Evolutionary conservation across 2,888 invertebrate species (phyloP), one percentile per base, ranked within the genome.

Genomic region (Campopleginae sp.): DNA sequence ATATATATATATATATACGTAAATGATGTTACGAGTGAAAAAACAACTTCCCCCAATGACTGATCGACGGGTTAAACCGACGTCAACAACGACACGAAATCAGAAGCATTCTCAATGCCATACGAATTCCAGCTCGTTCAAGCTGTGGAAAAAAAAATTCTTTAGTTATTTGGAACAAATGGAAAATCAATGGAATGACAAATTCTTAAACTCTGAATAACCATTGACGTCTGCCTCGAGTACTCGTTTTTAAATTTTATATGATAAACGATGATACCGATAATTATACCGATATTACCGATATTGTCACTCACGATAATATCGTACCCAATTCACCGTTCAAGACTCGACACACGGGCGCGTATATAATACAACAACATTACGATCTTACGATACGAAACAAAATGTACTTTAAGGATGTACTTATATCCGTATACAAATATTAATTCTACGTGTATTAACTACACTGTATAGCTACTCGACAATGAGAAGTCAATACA

Each of bases 401-500:
- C 12, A 63, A 14, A 38, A 82, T 77, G 75, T 82, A 82, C 75
- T 80, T 74, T 72, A 72, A 75, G n/a, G 44, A 76, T 85, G 86
- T 85, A 82, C 75, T 81, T 81, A 84, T 80, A 74, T 70, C 44
- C 61, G 54, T 76, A 77, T 75, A 79, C 58, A 61, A 58, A 80
- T 66, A 76, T 75, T 68, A 70, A 79, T 85, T 44, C 48, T 79
- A 72, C 61, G 74, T 61, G 63, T 84, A 81, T 54, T 31, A 44
- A 84, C 44, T 23, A 80, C 71, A 74, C 27, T 83, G 74, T 75
- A 63, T 54, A 42, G 63, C 31, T 70, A 42, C 81, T 79, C 70
- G 54, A 75, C 54, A 71, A 65, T 84, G 58, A 61, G 75, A 75
- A 46, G 74, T 66, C 27, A 79, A 84, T 85, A 85, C 63, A 81